Evolutionary conservation across 2,888 invertebrate species (phyloP), one percentile per base, ranked within the genome.

Genomic region (Agonopterix heracliana): DNA sequence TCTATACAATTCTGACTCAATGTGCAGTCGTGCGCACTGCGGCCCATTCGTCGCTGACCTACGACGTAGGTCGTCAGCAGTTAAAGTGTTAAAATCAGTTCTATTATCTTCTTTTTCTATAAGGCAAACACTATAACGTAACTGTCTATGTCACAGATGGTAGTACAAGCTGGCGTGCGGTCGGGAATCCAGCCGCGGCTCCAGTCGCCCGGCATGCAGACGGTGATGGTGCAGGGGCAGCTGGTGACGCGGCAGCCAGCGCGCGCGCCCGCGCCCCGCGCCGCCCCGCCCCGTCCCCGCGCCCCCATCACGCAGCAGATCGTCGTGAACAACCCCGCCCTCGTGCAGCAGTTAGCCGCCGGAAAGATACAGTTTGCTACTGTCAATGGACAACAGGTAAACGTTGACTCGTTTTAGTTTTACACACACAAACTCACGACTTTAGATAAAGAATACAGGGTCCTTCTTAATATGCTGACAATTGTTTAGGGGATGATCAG

Each of bases 301-400:
- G 65, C 77, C 13, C 68, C 86, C 13, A 52, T 78, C 52, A 81
- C 90, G 46, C 91, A 91, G 59, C 95, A 95, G 80, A 93, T 95
- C 51, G 92, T 95, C 44, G 93, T 95, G 44, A 95, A 93, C 66
- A 94, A 94, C 74, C 93, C 92, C 2, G 91, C 91, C 12, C 81
- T 96, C 41, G 95, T 94, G 11, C 95, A 95, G 70, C 95, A 96
- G 74, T 89, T 96, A 53, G 94, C 95, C 1, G 91, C 93, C 11
- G 96, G 95, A 7, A 96, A 95, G 75, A 91, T 95, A 8, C 95
- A 95, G 72, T 89, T 96, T 49, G 95, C 95, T 0, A 95, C 94
- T 0, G 93, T 96, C 26, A 94, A 94, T 71, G 96, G 96, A 0
- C 96, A 96, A 68, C 96, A 96, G 77, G 52, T 52, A 49, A 3